Percentiles rank a stretch among this genome's conserved stretches.
phyloP scores from a whole-genome alignment of 2,113 vertebrate species.

The Philantomba maxwellii region DNA sequence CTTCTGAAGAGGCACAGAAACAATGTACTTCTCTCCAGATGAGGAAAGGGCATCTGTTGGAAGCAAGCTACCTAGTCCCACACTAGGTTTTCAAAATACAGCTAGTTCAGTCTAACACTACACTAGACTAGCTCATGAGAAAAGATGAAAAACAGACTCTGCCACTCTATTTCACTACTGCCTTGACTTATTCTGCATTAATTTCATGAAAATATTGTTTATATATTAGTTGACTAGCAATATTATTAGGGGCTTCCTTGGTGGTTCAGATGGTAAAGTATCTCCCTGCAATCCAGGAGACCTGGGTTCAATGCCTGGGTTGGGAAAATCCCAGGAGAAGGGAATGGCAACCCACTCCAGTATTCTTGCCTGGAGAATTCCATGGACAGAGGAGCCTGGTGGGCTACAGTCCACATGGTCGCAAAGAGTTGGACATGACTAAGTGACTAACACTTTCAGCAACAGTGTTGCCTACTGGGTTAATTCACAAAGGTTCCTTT shows the following conservation, averaged over 20 bases:
- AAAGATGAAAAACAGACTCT: neutral
- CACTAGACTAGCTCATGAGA: neutral
- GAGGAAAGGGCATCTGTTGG: neutral
- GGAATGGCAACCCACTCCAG: neutral
- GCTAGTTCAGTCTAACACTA: neutral
- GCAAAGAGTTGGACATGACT: neutral
- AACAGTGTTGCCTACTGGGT: neutral
- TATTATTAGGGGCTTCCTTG: neutral
- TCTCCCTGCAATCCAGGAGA: neutral
- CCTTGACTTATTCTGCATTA: neutral
- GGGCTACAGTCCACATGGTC: neutral
- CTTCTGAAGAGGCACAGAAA: neutral
- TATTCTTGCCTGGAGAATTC: neutral
- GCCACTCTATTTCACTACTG: neutral
- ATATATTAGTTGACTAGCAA: neutral
- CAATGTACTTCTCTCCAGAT: neutral
- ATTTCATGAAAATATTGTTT: neutral
- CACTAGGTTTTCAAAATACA: neutral
- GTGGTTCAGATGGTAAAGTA: neutral
- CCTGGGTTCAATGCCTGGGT: neutral
- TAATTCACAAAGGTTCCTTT: constrained; percentile 21
- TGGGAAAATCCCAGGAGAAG: neutral
- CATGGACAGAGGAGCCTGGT: neutral
- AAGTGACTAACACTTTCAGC: neutral
- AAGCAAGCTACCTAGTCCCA: neutral